Base-by-base conservation (phyloP, 2,113 vertebrate genomes). In the Rhadina sibilatrix region DNA sequence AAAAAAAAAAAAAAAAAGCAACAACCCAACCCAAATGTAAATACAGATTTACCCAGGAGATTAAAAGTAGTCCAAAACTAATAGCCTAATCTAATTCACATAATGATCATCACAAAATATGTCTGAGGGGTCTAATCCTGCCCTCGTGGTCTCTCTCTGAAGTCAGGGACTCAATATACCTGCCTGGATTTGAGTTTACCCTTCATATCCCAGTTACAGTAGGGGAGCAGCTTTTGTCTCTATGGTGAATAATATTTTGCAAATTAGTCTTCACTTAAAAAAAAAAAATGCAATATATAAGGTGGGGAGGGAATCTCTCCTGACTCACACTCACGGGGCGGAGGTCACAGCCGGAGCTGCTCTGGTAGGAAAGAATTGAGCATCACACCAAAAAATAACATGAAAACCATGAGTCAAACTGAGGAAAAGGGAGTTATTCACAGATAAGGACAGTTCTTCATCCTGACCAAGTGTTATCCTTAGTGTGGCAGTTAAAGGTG, bases 11-110 rank as follows among this genome's bases (percentile, higher is more conserved):
- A 70, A 52, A 70, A 63, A 85, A 56, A 28, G 33, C 37, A 33
- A 12, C 40, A 20, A 4, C 0, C 4, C 23, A 56, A 77, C 19
- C 35, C 72, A 83, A 89, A 88, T 89, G 83, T 93, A 96, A 95
- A 95, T 87, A 94, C 31, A 75, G 53, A 80, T 96, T 91, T 91
- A 56, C 93, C 40, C 76, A 74, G 69, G 61, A 94, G 89, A 94
- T 68, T 85, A 94, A 93, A 97, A 95, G 30, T 82, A 91, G 89
- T 94, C 86, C 87, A 93, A 92, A 94, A 90, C 84, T 93, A 96
- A 96, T 91, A 92, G 76, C 37, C 52, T 93, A 63, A 87, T 87
- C 47, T 95, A 85, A 97, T 96, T 91, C 91, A 89, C 56, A 49
- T 94, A 92, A 90, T 69, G 53, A 79, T 91, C 56, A 57, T 40